Percentiles rank a stretch among this genome's conserved stretches.
These are phyloP conservation scores for Sinodicranocentrus sp. DNA, from an alignment of 2,888 invertebrate genomes.

Conservation along the genomic window DNA sequence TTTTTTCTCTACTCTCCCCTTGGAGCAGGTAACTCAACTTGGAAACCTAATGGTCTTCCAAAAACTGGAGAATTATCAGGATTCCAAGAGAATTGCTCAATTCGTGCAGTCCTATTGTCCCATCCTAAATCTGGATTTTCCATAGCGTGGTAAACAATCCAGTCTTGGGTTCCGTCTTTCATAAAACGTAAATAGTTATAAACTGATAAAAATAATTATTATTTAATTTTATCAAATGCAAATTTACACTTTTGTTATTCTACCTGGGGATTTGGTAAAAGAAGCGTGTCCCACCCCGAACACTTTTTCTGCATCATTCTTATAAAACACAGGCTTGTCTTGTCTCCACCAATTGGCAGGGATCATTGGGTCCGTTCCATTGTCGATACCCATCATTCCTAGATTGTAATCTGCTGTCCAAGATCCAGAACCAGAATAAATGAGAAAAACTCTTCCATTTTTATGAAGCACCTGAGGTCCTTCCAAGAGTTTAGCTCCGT, in stretches of 20 bases:
- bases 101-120: conserved; percentile 70
- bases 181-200: not conserved
- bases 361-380: conserved; percentile 61
- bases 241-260: not conserved
- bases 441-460: conserved; percentile 33
- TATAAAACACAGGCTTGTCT: conserved; percentile 66
- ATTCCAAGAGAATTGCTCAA: conserved; percentile 64
- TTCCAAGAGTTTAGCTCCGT: conserved; percentile 64
- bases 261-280: conserved; percentile 69
- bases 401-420: conserved; percentile 72
- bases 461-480: conserved; percentile 33
- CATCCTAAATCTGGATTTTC: conserved; percentile 66
- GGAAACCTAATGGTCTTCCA: conserved; percentile 54
- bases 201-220: not conserved
- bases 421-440: conserved; percentile 70
- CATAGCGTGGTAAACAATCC: conserved; percentile 75
- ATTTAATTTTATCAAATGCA: not conserved
- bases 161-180: conserved; percentile 69
- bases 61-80: conserved; percentile 52
- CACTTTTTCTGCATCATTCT: conserved; percentile 69
- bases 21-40: conserved; percentile 34
- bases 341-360: conserved; percentile 70
- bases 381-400: conserved; percentile 72
- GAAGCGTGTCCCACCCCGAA: conserved; percentile 73
- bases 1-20: conserved; percentile 42